Evolutionary conservation across 1,140 invertebrate species (phyloP), one percentile per base, ranked within the genome.

Genomic region (Ptiloglossa arizonensis): DNA sequence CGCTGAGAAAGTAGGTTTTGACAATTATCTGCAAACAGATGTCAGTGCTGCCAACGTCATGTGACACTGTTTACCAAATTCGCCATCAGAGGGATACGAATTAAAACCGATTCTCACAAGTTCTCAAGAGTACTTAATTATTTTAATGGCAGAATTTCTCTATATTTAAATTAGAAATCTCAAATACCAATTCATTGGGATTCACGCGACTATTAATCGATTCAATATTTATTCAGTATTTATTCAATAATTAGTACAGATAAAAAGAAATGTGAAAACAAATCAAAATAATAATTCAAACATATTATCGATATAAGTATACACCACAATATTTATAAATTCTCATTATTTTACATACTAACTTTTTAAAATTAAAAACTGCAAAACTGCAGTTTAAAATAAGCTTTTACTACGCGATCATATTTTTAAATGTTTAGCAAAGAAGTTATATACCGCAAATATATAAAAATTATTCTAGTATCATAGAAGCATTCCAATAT

Each of bases 1-100:
- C 29, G 54, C 50, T 73, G 71, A 70, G 87, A 85, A 89, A 88
- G 86, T 89, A 79, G 88, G 86, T 89, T 91, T 91, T 91, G 90
- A 90, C 88, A 91, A 89, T 91, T 89, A 90, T 90, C 82, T 88
- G 89, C 89, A 84, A 89, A 87, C 87, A 86, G 80, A 86, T 50
- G 52, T 48, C 81, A 87, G 68, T 76, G 63, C 24, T 80, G 56
- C 79, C 77, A 87, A 87, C 71, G 35, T 48, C 38, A 69, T 41
- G 27, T 22, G 35, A 62, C 57, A n/a, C 32, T 44, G 50, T 6
- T 44, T 60, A 50, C 27, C 19, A 19, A 15, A 41, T 0, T n/a
- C 11, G n/a, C 11, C 59, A 22, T 24, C 22, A 62, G 59, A 62
- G 19, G 59, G 35, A n/a, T 15, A 22, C 9, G 4, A 22, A 24